These are phyloP conservation scores for Acridotheres tristis DNA, from an alignment of 2,797 vertebrate species.

Conservation along the genomic window DNA sequence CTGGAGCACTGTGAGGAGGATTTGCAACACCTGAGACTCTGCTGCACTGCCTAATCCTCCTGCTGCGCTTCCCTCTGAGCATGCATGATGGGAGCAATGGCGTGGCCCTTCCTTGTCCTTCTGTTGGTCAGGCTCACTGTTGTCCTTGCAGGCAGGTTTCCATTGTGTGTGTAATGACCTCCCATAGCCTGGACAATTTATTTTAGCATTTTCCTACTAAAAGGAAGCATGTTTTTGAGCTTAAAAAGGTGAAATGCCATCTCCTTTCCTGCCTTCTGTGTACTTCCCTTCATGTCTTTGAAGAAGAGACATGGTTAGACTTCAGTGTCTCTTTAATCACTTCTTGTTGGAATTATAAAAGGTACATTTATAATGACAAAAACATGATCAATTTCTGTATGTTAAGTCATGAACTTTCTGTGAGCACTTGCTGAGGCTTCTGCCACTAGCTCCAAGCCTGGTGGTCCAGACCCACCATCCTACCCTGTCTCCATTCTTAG, in stretches of 20 bases:
- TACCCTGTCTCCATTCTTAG: not conserved
- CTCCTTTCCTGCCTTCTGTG: not conserved
- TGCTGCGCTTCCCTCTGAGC: not conserved
- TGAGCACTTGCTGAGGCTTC: not conserved
- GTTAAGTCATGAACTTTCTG: not conserved
- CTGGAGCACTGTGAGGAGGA: not conserved
- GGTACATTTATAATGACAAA: not conserved
- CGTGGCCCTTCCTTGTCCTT: not conserved
- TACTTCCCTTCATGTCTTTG: rapidly evolving
- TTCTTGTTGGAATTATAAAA: not conserved
- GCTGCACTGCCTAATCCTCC: not conserved
- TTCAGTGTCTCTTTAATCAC: not conserved
- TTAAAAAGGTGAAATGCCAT: not conserved
- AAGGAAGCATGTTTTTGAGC: not conserved
- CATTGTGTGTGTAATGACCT: not conserved
- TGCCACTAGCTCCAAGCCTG: not conserved
- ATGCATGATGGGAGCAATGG: not conserved
- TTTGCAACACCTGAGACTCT: not conserved
- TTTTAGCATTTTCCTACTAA: not conserved
- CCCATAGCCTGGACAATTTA: not conserved
- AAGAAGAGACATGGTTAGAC: not conserved
- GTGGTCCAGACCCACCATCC: not conserved
- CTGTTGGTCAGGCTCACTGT: not conserved
- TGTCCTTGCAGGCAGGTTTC: not conserved
- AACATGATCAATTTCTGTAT: not conserved